Base-by-base conservation (phyloP, 2,888 invertebrate genomes). In the Spodoptera littoralis region DNA sequence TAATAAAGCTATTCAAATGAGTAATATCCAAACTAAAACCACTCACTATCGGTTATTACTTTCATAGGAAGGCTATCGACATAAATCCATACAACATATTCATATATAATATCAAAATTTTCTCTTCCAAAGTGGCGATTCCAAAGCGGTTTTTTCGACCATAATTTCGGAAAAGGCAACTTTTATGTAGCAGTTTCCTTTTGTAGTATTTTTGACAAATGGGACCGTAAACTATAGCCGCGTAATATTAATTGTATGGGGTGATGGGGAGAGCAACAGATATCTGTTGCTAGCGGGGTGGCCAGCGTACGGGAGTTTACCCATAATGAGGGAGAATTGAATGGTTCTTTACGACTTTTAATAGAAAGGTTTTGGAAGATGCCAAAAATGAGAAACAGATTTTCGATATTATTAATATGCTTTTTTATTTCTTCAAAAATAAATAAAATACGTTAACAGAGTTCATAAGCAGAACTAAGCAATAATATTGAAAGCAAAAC, bases 231-330 rank as follows among this genome's bases (percentile, higher is more conserved):
- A 76, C 74, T 80, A 76, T 72, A 62, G 70, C 49, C 62, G 48
- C 59, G 53, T 52, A 54, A 72, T 79, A 82, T 82, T 80, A 84
- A 83, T 83, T 79, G 77, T 80, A 70, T 70, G 74, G 70, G 64
- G 56, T 68, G 65, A 72, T 80, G 70, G 69, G 57, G 73, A 76
- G 87, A 88, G 92, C 92, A 92, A 92, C 92, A 92, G 92, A 84
- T 90, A 90, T 85, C 92, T 92, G 92, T 92, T 92, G 92, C 92
- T 73, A 66, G 18, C 36, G 36, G 80, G 68, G 77, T 77, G 65
- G 59, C 65, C 58, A 73, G n/a, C 13, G 44, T 27, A 44, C 3
- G 9, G 18, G 12, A 48, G 0, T 46, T 45, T 62, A 58, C 73
- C 80, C 56, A 2, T 41, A 24, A 51, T 48, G 42, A 45, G 24